A percentile compares a stretch with the other conserved stretches of the same genome.
Conservation (phyloP, 2,797 vertebrate species). For the Fistularia commersonii region DNA sequence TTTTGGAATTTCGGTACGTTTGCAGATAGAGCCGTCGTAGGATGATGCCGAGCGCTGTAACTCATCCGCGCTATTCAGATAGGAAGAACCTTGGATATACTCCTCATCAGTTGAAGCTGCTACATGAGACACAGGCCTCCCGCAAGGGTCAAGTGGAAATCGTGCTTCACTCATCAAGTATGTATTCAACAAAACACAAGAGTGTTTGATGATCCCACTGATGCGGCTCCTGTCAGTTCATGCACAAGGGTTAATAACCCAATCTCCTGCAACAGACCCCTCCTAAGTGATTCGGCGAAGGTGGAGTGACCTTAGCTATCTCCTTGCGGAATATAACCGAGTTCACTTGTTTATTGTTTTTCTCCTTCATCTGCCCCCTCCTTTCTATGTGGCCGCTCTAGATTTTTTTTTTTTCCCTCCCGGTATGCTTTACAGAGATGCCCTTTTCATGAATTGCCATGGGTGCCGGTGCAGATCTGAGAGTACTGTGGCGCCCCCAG, state of each 20-base stretch:
- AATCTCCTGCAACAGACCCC: conserved; percentile 37
- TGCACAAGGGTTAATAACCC: conserved; percentile 57
- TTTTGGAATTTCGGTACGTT: conserved; percentile 53
- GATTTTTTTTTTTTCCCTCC: conserved; percentile 47
- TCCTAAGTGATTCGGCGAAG: conserved; percentile 53
- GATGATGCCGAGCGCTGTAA: conserved; percentile 19
- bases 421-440: conserved; percentile 49
- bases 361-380: conserved; percentile 15
- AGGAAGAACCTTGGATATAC: conserved; percentile 2
- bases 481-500: conserved; percentile 25
- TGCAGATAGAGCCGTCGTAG: conserved; percentile 17
- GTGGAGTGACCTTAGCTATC: conserved; percentile 57
- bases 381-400: conserved; percentile 28
- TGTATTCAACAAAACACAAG: conserved; percentile 26
- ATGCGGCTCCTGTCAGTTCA: conserved; percentile 20
- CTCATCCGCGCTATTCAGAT: conserved; percentile 18
- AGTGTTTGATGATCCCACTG: conserved; percentile 28
- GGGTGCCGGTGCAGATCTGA: conserved; percentile 29
- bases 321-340: conserved; percentile 49
- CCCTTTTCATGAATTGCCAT: conserved; percentile 46
- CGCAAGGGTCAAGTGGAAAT: conserved; percentile 27
- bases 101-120: conserved; percentile 20
- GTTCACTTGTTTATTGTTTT: conserved; percentile 63
- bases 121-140: conserved; percentile 24
- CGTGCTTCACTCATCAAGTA: conserved; percentile 5